A percentile compares a stretch with the other conserved stretches of the same genome.
Evolutionary conservation across 2,113 vertebrate species (phyloP).

Genomic region (Otus sunia): DNA sequence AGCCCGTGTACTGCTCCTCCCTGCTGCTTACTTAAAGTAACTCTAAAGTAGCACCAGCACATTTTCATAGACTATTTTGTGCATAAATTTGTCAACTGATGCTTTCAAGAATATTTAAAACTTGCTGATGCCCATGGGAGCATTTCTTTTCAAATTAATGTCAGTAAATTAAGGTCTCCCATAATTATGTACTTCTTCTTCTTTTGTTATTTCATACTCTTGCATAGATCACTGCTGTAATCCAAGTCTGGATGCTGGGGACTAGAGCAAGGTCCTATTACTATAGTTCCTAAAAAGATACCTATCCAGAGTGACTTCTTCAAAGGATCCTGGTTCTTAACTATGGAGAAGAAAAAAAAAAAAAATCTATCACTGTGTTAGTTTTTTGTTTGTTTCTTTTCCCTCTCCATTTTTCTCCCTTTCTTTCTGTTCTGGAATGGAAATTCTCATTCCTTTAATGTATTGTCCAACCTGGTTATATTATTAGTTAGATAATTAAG

Average conservation of each 20-base stretch:
- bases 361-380: neutral
- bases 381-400: neutral
- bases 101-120: neutral
- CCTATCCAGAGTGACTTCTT: neutral
- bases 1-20: neutral
- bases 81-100: neutral
- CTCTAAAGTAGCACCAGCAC: neutral
- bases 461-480: neutral
- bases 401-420: neutral
- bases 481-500: neutral
- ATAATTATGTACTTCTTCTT: neutral
- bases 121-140: neutral
- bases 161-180: neutral
- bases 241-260: neutral
- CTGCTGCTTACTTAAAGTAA: neutral
- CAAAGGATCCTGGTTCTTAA: neutral
- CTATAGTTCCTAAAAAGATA: neutral
- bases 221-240: neutral
- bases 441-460: neutral
- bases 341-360: neutral
- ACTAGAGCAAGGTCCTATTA: neutral
- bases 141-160: neutral
- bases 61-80: neutral
- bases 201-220: neutral
- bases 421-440: neutral